A percentile compares a stretch with the other conserved stretches of the same genome.
phyloP scores from a whole-genome alignment of 1,140 invertebrate genomes.

The Paracyclopina nana region DNA sequence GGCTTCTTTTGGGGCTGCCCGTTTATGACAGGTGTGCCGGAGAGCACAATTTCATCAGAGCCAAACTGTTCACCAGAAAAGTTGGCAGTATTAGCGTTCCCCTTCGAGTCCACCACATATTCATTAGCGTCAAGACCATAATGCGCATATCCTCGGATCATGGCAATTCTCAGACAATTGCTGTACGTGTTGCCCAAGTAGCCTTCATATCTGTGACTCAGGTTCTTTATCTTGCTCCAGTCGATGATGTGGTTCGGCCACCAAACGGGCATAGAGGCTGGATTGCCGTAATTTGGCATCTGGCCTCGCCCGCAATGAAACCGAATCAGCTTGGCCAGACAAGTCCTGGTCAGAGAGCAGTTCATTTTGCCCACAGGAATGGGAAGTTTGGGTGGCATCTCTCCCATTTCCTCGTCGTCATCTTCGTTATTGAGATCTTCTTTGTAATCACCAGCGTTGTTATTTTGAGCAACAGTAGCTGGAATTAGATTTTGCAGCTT shows the following conservation, averaged over 20 bases:
- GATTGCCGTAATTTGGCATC: constrained; percentile 9
- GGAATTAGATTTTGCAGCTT: background rate
- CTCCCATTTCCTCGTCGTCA: no score
- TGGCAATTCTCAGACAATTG: constrained; percentile 11
- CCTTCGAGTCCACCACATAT: constrained; percentile 4
- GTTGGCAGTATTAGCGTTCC: background rate
- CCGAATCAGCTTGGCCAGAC: background rate
- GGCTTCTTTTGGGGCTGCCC: background rate
- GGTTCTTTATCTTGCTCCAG: constrained; percentile 14
- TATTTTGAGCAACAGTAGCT: background rate
- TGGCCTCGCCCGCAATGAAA: background rate
- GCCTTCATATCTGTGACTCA: constrained; percentile 12
- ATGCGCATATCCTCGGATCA: constrained; percentile 6
- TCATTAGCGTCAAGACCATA: constrained; percentile 6
- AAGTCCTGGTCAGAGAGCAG: constrained; percentile 1
- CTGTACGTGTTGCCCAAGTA: constrained; percentile 9
- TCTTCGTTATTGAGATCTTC: no score
- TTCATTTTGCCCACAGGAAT: constrained; percentile 14
- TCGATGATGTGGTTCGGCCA: constrained; percentile 15
- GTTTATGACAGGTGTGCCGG: background rate
- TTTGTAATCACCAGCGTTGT: no score
- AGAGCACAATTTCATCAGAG: background rate
- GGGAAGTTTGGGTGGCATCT: background rate
- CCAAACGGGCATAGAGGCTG: constrained; percentile 11
- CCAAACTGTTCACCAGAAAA: background rate